Base-by-base conservation (phyloP, 2,888 invertebrate species). In the Drosophila neotestacea region DNA sequence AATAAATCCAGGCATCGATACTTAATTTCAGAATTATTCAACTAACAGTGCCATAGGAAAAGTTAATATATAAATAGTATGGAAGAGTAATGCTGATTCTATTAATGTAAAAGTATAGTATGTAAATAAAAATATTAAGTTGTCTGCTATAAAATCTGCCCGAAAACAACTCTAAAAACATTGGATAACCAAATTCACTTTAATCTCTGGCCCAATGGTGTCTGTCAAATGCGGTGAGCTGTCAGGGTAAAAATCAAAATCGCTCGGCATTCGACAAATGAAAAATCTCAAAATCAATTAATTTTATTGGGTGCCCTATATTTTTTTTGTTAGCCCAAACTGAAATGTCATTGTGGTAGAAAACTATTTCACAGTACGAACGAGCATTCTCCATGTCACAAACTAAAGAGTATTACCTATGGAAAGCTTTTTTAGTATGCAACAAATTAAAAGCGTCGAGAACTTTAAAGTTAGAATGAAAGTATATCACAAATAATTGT, bases 211-310 rank as follows among this genome's bases (percentile, higher is more conserved):
- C 39, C 55, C 47, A 36, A 58, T 16, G n/a, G 22, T 73, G 63
- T 68, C 65, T 52, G 44, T 73, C 77, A 69, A 79, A 56, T 73
- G 73, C 66, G 73, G 64, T 55, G 34, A 65, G 48, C 58, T 67
- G 60, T 65, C 69, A 52, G 52, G 59, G 4, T 36, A 58, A 70
- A 70, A 77, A 79, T 77, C 79, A 74, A 77, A 79, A 67, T 66
- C 58, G 51, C 16, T 54, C 7, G 50, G 39, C 60, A 48, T 42
- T 56, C 46, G 39, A 36, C 44, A 79, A 74, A 70, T 56, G 70
- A 30, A 63, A 77, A 87, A 84, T 82, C 82, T 66, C 80, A 76
- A 84, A 85, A 85, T 81, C 88, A 85, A 85, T 85, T 85, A 88
- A 88, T 85, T 85, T 85, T 85, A 88, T 85, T 85, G 88, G 79